Evolutionary conservation across 2,888 invertebrate species (phyloP).

Genomic region (Baronia brevicornis): DNA sequence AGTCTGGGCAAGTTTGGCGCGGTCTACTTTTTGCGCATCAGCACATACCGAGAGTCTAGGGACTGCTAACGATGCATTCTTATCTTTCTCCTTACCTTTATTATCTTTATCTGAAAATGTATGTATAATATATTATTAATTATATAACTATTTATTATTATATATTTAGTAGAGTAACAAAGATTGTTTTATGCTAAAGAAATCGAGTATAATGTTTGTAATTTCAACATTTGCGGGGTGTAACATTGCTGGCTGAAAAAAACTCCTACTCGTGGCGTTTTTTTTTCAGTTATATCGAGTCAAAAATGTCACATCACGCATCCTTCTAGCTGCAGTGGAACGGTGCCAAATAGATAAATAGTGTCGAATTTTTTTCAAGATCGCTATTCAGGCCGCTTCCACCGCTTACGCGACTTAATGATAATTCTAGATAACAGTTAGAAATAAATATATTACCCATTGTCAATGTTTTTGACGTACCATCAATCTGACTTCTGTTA

Average conservation of each 20-base stretch:
- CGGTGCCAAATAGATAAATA: constrained; percentile 4
- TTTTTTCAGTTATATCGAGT: constrained; percentile 4
- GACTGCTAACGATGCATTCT: constrained; percentile 85
- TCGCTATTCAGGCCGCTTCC: constrained; percentile 5
- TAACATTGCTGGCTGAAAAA: too few species aligned
- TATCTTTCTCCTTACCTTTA: constrained; percentile 87
- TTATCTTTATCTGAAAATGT: constrained; percentile 82
- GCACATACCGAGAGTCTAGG: constrained; percentile 94
- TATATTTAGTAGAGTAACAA: too few species aligned
- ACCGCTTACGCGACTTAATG: constrained; percentile 7
- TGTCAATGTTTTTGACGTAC: too few species aligned
- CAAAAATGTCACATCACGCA: constrained; percentile 1
- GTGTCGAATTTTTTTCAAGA: constrained; percentile 4
- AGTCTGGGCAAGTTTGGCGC: constrained; percentile 92
- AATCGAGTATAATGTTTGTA: too few species aligned
- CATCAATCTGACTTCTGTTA: too few species aligned
- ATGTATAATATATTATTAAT: constrained; percentile 1
- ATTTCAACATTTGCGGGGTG: too few species aligned
- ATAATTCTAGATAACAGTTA: too few species aligned
- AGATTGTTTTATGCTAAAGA: too few species aligned
- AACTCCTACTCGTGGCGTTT: too few species aligned
- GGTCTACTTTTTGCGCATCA: constrained; percentile 94
- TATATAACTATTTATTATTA: constrained; percentile 2
- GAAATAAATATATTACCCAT: too few species aligned
- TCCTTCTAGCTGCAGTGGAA: constrained; percentile 10